Percentiles rank a stretch among this genome's conserved stretches.
Conservation (phyloP, 2,113 vertebrate species). For the Atractosteus spatula region DNA sequence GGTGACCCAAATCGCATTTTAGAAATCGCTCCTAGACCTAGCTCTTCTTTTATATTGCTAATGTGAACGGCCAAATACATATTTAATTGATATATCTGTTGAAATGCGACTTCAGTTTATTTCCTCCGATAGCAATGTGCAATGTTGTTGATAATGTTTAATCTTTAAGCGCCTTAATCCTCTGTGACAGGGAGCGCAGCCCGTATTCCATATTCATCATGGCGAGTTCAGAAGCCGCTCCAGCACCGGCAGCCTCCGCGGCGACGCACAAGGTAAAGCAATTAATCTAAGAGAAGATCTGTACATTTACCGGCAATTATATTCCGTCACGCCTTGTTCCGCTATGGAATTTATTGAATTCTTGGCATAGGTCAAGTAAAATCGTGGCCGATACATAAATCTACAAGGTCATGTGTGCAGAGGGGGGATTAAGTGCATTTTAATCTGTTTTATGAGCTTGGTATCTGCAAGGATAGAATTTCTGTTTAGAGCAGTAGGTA, state of each 20-base stretch:
- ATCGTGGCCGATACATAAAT: not conserved
- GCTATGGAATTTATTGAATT: not conserved
- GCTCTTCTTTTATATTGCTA: too few species aligned
- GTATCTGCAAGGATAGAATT: not conserved
- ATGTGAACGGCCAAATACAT: too few species aligned
- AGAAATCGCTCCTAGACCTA: too few species aligned
- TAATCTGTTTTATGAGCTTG: slow-evolving; percentile 10
- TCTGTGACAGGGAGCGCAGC: not conserved
- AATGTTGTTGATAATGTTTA: slow-evolving; percentile 13
- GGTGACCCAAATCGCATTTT: too few species aligned
- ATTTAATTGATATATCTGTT: too few species aligned
- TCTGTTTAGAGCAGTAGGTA: not conserved
- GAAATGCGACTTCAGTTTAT: too few species aligned
- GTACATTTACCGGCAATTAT: not conserved
- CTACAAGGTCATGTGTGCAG: slow-evolving; percentile 3
- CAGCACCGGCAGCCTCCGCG: slow-evolving; percentile 23
- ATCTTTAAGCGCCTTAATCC: slow-evolving; percentile 31
- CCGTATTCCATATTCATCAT: slow-evolving; percentile 33
- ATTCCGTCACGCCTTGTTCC: not conserved
- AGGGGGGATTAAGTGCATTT: not conserved
- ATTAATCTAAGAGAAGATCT: not conserved
- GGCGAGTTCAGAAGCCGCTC: slow-evolving; percentile 36
- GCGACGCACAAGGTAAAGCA: slow-evolving; percentile 31
- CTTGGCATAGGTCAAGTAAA: not conserved
- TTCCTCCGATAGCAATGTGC: not conserved